These are phyloP conservation scores for Platysteira castanea DNA, from an alignment of 2,113 vertebrate genomes.

Conservation along the genomic window DNA sequence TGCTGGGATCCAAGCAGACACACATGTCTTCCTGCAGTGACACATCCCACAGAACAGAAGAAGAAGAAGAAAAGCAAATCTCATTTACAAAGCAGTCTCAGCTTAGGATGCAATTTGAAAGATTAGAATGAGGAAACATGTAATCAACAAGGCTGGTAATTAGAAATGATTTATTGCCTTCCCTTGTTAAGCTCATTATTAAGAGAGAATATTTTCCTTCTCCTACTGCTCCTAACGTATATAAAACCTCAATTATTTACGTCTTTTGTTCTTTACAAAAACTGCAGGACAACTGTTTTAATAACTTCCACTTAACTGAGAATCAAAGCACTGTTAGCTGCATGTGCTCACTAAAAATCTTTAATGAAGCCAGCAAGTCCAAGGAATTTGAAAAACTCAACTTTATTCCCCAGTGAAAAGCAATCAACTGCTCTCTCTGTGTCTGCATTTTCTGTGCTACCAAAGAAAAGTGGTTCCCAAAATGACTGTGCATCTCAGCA, in stretches of 20 bases:
- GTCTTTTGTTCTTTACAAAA: not conserved
- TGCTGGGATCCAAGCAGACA: not conserved
- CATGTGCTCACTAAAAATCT: not conserved
- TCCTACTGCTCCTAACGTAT: not conserved
- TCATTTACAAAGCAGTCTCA: conserved; percentile 13
- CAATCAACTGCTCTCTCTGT: conserved; percentile 4
- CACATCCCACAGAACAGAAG: not conserved
- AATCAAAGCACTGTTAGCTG: not conserved
- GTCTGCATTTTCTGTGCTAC: conserved; percentile 4
- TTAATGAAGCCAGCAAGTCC: not conserved
- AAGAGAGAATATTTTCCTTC: conserved; percentile 25
- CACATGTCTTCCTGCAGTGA: not conserved
- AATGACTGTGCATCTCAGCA: not conserved
- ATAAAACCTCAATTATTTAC: conserved; percentile 1
- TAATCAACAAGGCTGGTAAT: conserved; percentile 27
- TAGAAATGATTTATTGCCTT: conserved; percentile 58
- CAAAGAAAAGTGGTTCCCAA: not conserved
- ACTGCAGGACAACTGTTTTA: conserved; percentile 10
- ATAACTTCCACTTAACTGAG: not conserved
- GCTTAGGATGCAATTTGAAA: conserved; percentile 5
- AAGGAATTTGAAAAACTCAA: not conserved
- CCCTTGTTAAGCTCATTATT: conserved; percentile 29
- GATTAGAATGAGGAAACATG: conserved; percentile 27
- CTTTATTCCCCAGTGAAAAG: conserved; percentile 23
- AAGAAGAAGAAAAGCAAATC: not conserved